These are phyloP conservation scores for Drosophila testacea DNA, from an alignment of 2,888 invertebrate species.

Conservation along the genomic window DNA sequence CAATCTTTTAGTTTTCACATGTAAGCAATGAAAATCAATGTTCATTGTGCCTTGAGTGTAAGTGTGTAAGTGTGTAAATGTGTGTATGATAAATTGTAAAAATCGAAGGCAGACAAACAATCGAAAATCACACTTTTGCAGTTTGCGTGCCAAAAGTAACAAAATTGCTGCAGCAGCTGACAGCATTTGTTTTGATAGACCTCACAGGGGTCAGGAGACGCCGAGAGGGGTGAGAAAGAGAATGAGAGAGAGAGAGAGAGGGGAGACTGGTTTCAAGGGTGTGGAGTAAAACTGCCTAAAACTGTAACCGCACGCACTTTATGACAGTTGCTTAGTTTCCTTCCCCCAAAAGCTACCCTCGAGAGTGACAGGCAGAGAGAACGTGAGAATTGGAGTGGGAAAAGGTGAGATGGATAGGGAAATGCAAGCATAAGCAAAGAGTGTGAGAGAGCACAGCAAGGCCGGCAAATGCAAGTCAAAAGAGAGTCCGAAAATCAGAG, in stretches of 20 bases:
- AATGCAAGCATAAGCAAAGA: slow-evolving; percentile 7
- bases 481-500: slow-evolving; percentile 11
- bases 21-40: slow-evolving; percentile 69
- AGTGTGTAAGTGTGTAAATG: slow-evolving; percentile 10
- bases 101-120: slow-evolving; percentile 80
- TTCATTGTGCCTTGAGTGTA: slow-evolving; percentile 25
- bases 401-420: slow-evolving; percentile 2
- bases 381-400: background rate
- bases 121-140: slow-evolving; percentile 49
- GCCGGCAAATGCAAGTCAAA: slow-evolving; percentile 42
- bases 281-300: slow-evolving; percentile 16
- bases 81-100: slow-evolving; percentile 55
- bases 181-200: slow-evolving; percentile 63
- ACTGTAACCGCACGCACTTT: slow-evolving; percentile 51
- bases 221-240: background rate
- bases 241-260: background rate
- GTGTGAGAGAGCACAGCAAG: slow-evolving; percentile 19
- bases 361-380: slow-evolving; percentile 7
- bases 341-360: slow-evolving; percentile 30
- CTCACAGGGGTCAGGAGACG: slow-evolving; percentile 5
- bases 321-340: slow-evolving; percentile 38
- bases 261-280: slow-evolving; percentile 10
- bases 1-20: slow-evolving; percentile 36
- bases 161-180: slow-evolving; percentile 67
- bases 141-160: slow-evolving; percentile 68